Evolutionary conservation across 2,113 vertebrate genomes (phyloP).

Genomic region (Phalacrocorax pelagicus): DNA sequence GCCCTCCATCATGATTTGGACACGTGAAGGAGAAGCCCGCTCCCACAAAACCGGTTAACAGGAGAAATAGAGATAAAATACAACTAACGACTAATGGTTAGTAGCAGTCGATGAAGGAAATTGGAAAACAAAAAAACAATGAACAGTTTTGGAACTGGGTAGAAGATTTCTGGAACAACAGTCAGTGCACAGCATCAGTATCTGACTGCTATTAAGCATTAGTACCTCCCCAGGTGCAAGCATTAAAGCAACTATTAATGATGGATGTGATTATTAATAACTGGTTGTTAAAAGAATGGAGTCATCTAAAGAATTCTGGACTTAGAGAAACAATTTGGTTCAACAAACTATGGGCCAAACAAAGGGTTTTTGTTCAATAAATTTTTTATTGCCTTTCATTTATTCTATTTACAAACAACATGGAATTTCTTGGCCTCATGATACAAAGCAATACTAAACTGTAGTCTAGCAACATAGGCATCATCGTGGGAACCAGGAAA

Average conservation of each 20-base stretch:
- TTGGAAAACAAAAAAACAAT: conserved; percentile 72
- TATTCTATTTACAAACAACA: conserved; percentile 94
- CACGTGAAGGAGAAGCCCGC: conserved; percentile 82
- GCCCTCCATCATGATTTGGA: conserved; percentile 88
- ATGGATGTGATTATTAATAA: conserved; percentile 93
- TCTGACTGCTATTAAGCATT: conserved; percentile 94
- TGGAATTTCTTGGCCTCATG: conserved; percentile 86
- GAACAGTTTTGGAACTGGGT: conserved; percentile 73
- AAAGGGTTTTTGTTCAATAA: conserved; percentile 86
- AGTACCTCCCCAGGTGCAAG: conserved; percentile 88
- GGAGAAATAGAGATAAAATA: conserved; percentile 84
- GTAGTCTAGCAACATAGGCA: conserved; percentile 83
- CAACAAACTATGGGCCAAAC: conserved; percentile 93
- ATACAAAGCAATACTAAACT: conserved; percentile 89
- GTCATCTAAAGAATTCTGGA: conserved; percentile 80
- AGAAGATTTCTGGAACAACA: conserved; percentile 72
- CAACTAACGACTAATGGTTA: conserved; percentile 86
- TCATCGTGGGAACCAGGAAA: conserved; percentile 78
- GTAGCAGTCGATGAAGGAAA: conserved; percentile 88
- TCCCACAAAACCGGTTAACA: conserved; percentile 83
- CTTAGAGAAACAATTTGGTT: conserved; percentile 79
- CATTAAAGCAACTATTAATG: conserved; percentile 90
- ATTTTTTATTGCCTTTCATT: conserved; percentile 94
- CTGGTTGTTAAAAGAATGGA: conserved; percentile 91
- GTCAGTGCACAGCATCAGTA: conserved; percentile 78